Conservation (phyloP, 1,140 invertebrate species). For the Eubasilissa regina region DNA sequence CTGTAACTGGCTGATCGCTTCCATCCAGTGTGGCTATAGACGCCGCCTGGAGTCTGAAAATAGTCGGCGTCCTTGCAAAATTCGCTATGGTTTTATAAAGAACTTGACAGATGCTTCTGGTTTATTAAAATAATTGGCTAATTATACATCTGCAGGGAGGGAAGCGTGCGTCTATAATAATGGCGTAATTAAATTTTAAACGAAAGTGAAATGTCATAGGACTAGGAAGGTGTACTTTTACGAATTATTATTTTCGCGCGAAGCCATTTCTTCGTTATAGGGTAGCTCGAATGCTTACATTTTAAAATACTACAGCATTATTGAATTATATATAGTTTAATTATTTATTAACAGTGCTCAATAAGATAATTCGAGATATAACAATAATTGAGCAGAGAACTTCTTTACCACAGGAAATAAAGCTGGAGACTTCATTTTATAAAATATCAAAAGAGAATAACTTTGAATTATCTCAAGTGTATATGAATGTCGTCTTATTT, state of each 20-base stretch:
- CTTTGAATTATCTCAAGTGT: too few species aligned
- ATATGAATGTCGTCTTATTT: too few species aligned
- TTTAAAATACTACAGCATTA: too few species aligned
- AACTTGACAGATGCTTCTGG: conserved; percentile 52
- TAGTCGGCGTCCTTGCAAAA: conserved; percentile 56
- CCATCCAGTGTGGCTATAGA: not conserved
- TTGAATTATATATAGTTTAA: too few species aligned
- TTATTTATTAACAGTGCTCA: too few species aligned
- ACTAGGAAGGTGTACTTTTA: conserved; percentile 42
- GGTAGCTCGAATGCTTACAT: too few species aligned
- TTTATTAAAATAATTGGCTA: conserved; percentile 49
- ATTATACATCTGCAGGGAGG: conserved; percentile 42
- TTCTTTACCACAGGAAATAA: too few species aligned
- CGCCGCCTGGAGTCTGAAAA: not conserved
- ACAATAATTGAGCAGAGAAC: too few species aligned
- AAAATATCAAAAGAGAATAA: too few species aligned
- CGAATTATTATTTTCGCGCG: not conserved
- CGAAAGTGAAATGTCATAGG: conserved; percentile 47
- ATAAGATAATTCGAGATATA: too few species aligned
- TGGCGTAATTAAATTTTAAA: conserved; percentile 44
- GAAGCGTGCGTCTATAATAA: conserved; percentile 32
- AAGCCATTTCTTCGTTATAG: too few species aligned
- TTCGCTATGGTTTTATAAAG: conserved; percentile 27
- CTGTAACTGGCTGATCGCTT: not conserved
- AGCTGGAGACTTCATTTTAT: too few species aligned